A percentile compares a stretch with the other conserved stretches of the same genome.
phyloP scores from a whole-genome alignment of 2,888 invertebrate species.

The Pseudoips prasinana region DNA sequence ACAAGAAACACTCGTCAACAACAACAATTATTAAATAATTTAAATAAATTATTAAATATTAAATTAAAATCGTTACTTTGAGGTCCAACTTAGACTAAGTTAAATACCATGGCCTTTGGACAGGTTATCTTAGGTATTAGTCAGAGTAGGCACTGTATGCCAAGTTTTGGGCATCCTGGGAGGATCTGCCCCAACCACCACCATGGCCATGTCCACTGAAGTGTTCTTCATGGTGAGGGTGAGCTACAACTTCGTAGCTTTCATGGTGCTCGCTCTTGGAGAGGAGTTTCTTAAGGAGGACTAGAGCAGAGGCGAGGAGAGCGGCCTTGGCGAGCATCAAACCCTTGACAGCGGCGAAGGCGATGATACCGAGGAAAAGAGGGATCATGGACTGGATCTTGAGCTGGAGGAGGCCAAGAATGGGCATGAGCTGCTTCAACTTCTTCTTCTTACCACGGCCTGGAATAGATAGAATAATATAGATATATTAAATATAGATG shows the following conservation, averaged over 20 bases:
- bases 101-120: conserved; percentile 34
- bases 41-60: conserved; percentile 74
- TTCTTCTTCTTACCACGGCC: conserved; percentile 92
- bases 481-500: no score
- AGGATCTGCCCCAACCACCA: conserved; percentile 85
- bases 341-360: conserved; percentile 92
- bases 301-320: conserved; percentile 87
- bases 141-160: conserved; percentile 87
- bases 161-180: conserved; percentile 85
- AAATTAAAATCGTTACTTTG: conserved; percentile 66
- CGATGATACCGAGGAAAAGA: conserved; percentile 87
- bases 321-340: conserved; percentile 92
- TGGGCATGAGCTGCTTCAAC: conserved; percentile 88
- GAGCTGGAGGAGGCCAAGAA: conserved; percentile 89
- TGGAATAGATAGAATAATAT: conserved; percentile 45
- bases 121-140: conserved; percentile 60
- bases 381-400: conserved; percentile 91
- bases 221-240: conserved; percentile 84
- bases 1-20: conserved; percentile 64
- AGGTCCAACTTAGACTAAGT: conserved; percentile 66
- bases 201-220: conserved; percentile 80
- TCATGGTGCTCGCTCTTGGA: conserved; percentile 85
- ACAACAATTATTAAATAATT: conserved; percentile 50
- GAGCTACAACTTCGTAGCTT: conserved; percentile 89
- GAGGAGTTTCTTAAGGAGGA: conserved; percentile 85